Evolutionary conservation across 1,140 invertebrate genomes (phyloP).

Genomic region (Drosophila guanche): DNA sequence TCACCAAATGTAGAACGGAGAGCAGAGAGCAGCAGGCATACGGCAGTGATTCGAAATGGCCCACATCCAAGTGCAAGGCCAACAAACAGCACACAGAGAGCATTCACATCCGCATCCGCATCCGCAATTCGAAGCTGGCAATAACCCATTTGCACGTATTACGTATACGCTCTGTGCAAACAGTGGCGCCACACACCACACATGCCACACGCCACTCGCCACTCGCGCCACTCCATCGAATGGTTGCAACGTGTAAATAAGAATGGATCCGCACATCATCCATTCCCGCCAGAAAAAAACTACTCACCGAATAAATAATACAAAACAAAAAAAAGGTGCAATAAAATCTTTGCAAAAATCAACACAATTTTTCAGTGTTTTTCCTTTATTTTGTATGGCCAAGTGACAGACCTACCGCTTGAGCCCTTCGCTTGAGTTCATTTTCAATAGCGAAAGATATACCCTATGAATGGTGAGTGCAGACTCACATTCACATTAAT

Average conservation of each 20-base stretch:
- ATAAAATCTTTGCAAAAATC: slow-evolving; percentile 53
- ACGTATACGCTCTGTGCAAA: slow-evolving; percentile 39
- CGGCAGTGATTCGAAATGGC: not conserved
- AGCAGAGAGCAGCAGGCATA: not conserved
- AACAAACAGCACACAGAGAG: slow-evolving; percentile 5
- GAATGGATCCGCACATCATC: not conserved
- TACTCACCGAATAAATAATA: too few species aligned
- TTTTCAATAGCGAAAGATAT: not conserved
- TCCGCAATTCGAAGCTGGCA: not conserved
- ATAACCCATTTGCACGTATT: slow-evolving; percentile 29
- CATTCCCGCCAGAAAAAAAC: not conserved
- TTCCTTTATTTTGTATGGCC: slow-evolving; percentile 7
- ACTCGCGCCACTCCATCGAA: too few species aligned
- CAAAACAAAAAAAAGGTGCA: slow-evolving; percentile 3
- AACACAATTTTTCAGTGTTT: slow-evolving; percentile 45
- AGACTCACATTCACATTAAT: too few species aligned
- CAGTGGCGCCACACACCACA: not conserved
- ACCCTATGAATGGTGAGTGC: too few species aligned
- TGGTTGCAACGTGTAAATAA: slow-evolving; percentile 27
- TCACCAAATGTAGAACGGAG: too few species aligned
- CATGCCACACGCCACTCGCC: not conserved
- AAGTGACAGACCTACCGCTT: too few species aligned
- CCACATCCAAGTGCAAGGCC: slow-evolving; percentile 23
- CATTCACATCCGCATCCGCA: not conserved
- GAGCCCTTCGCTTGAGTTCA: too few species aligned